Evolutionary conservation across 2,888 invertebrate species (phyloP), one percentile per base, ranked within the genome.

Genomic region (Pseudococcus viburni): DNA sequence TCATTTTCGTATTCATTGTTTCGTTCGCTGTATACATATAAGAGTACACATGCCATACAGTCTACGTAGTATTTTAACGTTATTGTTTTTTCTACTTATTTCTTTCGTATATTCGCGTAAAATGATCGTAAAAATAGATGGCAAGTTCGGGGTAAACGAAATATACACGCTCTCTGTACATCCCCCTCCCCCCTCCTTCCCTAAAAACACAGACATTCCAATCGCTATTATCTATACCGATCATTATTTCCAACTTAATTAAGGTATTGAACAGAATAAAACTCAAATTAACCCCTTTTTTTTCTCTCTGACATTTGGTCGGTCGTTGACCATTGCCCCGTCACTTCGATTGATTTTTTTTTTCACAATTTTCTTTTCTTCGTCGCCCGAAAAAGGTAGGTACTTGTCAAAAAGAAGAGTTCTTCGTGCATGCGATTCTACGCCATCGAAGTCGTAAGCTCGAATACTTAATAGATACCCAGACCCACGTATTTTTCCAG

Each of bases 1-100:
- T 73, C 73, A 73, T 73, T 73, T 73, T 73, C 73, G 17, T 73
- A 73, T 73, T 33, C 73, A 73, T 73, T 73, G 73, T 73, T 73
- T 73, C 33, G 17, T 26, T 68, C 48, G 11, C 26, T 11, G 12
- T 68, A 26, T 12, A 51, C 48, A 42, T 42, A 9, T 42, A 42
- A 8, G 9, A 42, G 5, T 42, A 42, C 42, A 42, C 48, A 51
- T 12, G 4, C 33, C n/a, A 68, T 26, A 26, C 26, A 26, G 6
- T 26, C 2, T 68, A 73, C 33, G 33, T 12, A 22, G 11, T 64
- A 64, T 22, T 64, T 64, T 64, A 64, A 64, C 64, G 22, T 64
- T 64, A 64, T 64, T 64, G 64, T 64, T 64, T 64, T 59, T 64
- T 64, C 22, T 22, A 8, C 22, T 22, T 15, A 5, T 22, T 64